phyloP scores from a whole-genome alignment of 2,113 vertebrate genomes.

The Passerina amoena region DNA sequence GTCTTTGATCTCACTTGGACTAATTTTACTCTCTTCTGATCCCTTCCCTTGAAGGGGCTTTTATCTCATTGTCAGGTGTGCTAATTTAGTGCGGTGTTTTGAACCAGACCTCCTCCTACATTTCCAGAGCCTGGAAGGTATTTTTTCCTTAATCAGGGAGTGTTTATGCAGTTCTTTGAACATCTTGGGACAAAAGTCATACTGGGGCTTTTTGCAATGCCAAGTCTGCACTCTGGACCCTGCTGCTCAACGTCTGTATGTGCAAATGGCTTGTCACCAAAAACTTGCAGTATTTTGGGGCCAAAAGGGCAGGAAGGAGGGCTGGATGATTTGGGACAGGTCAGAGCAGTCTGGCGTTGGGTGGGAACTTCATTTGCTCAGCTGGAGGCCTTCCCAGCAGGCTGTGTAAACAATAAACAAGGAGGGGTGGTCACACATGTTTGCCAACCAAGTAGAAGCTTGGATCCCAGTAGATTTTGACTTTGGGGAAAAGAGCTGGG shows the following conservation, averaged over 20 bases:
- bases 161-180: neutral
- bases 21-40: slow-evolving; percentile 58
- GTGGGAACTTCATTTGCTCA: neutral
- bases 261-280: neutral
- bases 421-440: neutral
- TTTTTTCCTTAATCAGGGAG: neutral
- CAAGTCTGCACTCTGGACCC: neutral
- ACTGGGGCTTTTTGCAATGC: neutral
- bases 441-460: neutral
- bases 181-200: neutral
- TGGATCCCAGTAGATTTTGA: neutral
- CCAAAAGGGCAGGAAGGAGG: neutral
- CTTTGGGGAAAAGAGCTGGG: neutral
- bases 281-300: neutral
- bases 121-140: slow-evolving; percentile 37
- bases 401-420: neutral
- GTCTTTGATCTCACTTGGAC: slow-evolving; percentile 63
- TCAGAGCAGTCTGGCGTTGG: neutral
- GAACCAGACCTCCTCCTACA: slow-evolving; percentile 13
- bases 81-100: slow-evolving; percentile 34
- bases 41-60: slow-evolving; percentile 49
- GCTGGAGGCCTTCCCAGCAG: neutral
- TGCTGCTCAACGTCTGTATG: neutral
- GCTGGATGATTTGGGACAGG: accelerated
- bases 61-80: slow-evolving; percentile 62